Base-by-base conservation (phyloP, 2,797 vertebrate genomes). In the Sparus aurata region DNA sequence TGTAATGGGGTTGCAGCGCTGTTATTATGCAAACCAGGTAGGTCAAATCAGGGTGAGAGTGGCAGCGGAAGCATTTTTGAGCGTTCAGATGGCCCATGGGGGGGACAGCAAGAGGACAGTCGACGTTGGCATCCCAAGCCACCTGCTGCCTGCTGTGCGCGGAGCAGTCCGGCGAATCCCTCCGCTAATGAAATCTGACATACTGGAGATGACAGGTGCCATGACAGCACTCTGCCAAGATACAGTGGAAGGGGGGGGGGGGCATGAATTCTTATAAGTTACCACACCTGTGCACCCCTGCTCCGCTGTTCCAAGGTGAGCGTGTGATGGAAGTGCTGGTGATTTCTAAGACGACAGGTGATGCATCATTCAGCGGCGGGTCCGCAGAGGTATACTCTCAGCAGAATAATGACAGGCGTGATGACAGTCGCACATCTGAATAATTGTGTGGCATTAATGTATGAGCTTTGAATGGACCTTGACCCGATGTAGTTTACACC, bases 331-430 rank as follows among this genome's bases (percentile, higher is more conserved):
- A 92, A 87, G 83, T 43, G 73, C 50, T 57, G 87, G 89, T 85
- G 91, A 91, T 91, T 92, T 90, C 79, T 86, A 81, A 92, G 92
- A 81, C 85, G 94, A 95, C 94, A 94, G 94, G 93, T 77, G 92
- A 95, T 95, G 91, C 93, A 95, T 95, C 94, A 94, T 94, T 93
- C 93, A 91, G 90, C 89, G 90, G 89, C 25, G 30, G 67, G 81
- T 87, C 92, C 87, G 1, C 77, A 11, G 91, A 92, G 92, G 86
- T 83, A 79, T 75, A 64, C 85, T 90, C 88, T 93, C 93, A 93
- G 87, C 86, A 89, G 89, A 91, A 88, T 91, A 87, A 89, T 91
- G 94, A 94, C 93, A 93, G 91, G 88, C 87, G 83, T 90, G 87
- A 88, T 88, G 92, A 92, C 88, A 89, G 85, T 90, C 61, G 63